Evolutionary conservation across 1,140 invertebrate genomes (phyloP), one percentile per base, ranked within the genome.

Genomic region (Hylyphantes graminicola): DNA sequence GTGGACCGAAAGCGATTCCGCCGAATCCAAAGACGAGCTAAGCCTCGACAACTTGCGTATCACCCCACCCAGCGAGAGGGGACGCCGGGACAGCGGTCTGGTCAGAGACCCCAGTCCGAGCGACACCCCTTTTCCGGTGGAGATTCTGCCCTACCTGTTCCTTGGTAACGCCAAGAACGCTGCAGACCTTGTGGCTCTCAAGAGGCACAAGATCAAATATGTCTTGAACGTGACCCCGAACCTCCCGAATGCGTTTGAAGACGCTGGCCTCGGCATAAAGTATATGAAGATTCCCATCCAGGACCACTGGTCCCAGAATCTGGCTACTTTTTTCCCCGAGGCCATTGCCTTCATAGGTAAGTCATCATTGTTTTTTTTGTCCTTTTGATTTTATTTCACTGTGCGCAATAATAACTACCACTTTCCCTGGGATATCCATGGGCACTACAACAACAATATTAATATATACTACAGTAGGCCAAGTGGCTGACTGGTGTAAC

Each of bases 311-410:
- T 94, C 95, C 87, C 95, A 97, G 89, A 96, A 97, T 90, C 93
- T 97, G 15, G 94, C 94, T 87, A 95, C 96, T 91, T 96, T 96
- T 91, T 97, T 97, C 90, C 94, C 96, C 88, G 94, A 96, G 89
- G 95, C 95, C 81, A 96, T 94, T 89, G 93, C 95, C 86, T 97
- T 96, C 90, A 97, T 97, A 88, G 95, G 96, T 96, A 90, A 94
- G 93, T 92, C 19, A 17, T 3, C 65, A 55, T 51, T 61, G 21
- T 73, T 7, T 9, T 50, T 70, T 59, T n/a, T 67, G 9, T 54
- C 13, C 21, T 21, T 7, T 11, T 17, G 15, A n/a, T n/a, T 61
- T 61, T 61, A 61, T 61, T 61, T 61, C 59, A 9, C 59, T 61
- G 35, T 35, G 35, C 35, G 5, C 35, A 35, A 35, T 35, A 35